Conservation (phyloP, 2,797 vertebrate species). For the Tachyglossus aculeatus region DNA sequence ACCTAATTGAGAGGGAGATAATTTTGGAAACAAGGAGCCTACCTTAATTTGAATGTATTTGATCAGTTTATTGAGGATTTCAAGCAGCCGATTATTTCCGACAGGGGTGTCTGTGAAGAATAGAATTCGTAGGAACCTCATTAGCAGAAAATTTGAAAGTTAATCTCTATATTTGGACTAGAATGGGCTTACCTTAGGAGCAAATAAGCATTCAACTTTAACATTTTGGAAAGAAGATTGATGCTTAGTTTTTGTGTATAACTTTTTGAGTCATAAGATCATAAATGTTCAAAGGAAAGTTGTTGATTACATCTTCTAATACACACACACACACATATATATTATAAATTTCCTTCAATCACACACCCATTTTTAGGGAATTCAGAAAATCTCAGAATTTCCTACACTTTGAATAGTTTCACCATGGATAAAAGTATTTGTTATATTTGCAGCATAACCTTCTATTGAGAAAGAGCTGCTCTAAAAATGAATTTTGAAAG, state of each 20-base stretch:
- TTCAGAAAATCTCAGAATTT: background rate
- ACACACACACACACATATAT: no score
- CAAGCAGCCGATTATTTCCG: constrained; percentile 86
- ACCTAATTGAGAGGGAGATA: constrained; percentile 24
- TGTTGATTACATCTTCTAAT: background rate
- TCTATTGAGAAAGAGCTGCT: background rate
- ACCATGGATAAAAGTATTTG: background rate
- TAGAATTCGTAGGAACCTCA: constrained; percentile 9
- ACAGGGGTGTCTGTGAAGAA: constrained; percentile 84
- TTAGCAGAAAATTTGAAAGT: background rate
- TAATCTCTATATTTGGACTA: background rate
- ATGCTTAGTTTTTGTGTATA: background rate
- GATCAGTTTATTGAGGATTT: constrained; percentile 85
- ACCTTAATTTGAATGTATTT: constrained; percentile 93
- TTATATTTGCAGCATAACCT: background rate
- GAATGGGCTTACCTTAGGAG: no score
- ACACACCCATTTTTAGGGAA: no score
- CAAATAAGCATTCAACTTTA: background rate
- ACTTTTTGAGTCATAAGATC: no score
- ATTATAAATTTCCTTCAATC: no score
- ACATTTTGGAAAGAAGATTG: background rate
- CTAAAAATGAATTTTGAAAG: background rate
- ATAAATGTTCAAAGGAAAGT: background rate
- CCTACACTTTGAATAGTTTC: background rate
- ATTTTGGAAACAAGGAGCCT: background rate